A percentile compares a stretch with the other conserved stretches of the same genome.
These are phyloP conservation scores for Odontophorus gujanensis DNA, from an alignment of 2,113 vertebrate species.

Conservation along the genomic window DNA sequence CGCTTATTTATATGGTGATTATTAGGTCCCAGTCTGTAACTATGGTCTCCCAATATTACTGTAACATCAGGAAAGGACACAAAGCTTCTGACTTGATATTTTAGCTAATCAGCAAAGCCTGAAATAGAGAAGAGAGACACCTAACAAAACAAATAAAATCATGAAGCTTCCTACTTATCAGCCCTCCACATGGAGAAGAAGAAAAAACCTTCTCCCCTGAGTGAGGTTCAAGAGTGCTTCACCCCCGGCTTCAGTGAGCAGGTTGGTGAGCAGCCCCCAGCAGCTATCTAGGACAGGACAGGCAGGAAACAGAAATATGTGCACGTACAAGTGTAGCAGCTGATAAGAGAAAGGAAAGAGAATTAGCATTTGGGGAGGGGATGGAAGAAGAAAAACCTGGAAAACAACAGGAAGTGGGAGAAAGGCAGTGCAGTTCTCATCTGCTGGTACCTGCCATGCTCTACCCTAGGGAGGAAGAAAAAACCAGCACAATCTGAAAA, in stretches of 20 bases:
- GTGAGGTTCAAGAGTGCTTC: not conserved
- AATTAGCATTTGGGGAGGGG: not conserved
- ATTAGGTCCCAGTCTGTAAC: not conserved
- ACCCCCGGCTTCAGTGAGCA: not conserved
- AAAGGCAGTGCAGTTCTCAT: not conserved
- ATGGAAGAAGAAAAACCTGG: not conserved
- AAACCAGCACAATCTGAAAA: not conserved
- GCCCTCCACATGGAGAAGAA: not conserved
- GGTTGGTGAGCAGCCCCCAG: not conserved
- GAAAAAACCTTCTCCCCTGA: not conserved
- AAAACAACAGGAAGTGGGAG: slow-evolving; percentile 26
- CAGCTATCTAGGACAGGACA: not conserved
- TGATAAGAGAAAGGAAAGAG: not conserved
- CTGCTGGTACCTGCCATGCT: not conserved
- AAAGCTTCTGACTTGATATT: not conserved
- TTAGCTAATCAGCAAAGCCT: not conserved
- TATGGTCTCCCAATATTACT: not conserved
- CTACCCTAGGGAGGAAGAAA: slow-evolving; percentile 13
- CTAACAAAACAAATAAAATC: not conserved
- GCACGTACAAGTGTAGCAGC: not conserved
- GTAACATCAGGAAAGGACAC: not conserved
- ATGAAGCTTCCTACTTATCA: not conserved
- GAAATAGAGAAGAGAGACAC: rapidly evolving
- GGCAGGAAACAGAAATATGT: not conserved
- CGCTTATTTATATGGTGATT: rapidly evolving